Evolutionary conservation across 2,888 invertebrate species (phyloP), one percentile per base, ranked within the genome.

Genomic region (Hoplodrina ambigua): DNA sequence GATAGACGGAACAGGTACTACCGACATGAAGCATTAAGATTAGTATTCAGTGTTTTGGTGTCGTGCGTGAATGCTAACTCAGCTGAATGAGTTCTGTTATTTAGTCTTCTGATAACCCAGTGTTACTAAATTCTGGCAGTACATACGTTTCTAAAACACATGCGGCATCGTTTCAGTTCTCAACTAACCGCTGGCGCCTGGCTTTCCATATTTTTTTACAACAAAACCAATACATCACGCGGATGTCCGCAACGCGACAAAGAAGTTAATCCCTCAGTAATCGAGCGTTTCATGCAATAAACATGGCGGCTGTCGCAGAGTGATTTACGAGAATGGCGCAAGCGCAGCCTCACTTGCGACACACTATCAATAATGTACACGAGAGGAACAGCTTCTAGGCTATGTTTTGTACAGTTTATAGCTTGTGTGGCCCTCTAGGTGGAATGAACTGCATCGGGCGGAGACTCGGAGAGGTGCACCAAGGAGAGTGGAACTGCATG

Each of bases 261-360:
- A 75, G 64, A 80, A 71, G 68, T 66, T 65, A 77, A 78, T 80
- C 67, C 55, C 55, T 69, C 44, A 69, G 60, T 63, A 65, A 77
- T 72, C 70, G 60, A 54, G 30, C 30, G 64, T 50, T 67, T 72
- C 75, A 74, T 75, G 72, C 69, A 80, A 82, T 80, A 82, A 72
- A 82, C 80, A 82, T 72, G 70, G 76, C 59, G 58, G 68, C 71
- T 64, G 76, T 75, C 72, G 67, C 49, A 46, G 46, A 71, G 71
- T 81, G 86, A 85, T 86, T 85, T 82, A 85, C 70, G 69, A 73
- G 72, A 68, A 75, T 80, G 75, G 63, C 69, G 78, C 70, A 83
- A 76, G 68, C 73, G 68, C 76, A 74, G 73, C 70, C 70, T 63
- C 63, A 53, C 63, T 75, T 61, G 65, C 73, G 17, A 64, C 58